Evolutionary conservation across 2,797 vertebrate species (phyloP).

Genomic region (Squalus acanthias): DNA sequence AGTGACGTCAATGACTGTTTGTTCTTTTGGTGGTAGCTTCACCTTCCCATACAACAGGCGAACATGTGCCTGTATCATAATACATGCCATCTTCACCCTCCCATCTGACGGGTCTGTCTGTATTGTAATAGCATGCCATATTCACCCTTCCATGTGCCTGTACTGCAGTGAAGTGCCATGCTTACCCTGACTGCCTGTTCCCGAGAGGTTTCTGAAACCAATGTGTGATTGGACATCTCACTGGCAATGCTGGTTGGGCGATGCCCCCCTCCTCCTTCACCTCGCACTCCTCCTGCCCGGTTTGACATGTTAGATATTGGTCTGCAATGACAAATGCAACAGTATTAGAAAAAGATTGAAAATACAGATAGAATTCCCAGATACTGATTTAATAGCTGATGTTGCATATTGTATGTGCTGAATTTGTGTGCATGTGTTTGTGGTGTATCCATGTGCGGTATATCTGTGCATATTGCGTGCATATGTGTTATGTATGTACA

Average conservation of each 20-base stretch:
- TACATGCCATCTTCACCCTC: background rate
- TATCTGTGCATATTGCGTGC: background rate
- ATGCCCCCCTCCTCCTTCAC: slow-evolving; percentile 65
- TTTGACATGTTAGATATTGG: background rate
- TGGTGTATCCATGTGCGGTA: background rate
- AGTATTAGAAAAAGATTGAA: background rate
- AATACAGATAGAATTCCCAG: background rate
- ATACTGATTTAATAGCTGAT: background rate
- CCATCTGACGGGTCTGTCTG: background rate
- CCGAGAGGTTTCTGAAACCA: slow-evolving; percentile 72
- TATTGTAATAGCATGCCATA: background rate
- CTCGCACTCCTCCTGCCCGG: background rate
- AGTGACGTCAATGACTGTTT: background rate
- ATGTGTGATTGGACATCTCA: slow-evolving; percentile 67
- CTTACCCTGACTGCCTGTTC: slow-evolving; percentile 60
- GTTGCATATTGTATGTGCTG: background rate
- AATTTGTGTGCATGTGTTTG: background rate
- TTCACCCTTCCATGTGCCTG: background rate
- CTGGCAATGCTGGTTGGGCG: slow-evolving; percentile 51
- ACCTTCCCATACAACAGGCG: background rate
- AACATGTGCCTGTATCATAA: background rate
- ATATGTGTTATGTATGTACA: background rate
- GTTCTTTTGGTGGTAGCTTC: background rate
- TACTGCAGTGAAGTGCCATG: background rate
- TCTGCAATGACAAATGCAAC: background rate